A percentile compares a stretch with the other conserved stretches of the same genome.
Evolutionary conservation across 1,140 invertebrate species (phyloP).

Genomic region (Drosophila auraria): DNA sequence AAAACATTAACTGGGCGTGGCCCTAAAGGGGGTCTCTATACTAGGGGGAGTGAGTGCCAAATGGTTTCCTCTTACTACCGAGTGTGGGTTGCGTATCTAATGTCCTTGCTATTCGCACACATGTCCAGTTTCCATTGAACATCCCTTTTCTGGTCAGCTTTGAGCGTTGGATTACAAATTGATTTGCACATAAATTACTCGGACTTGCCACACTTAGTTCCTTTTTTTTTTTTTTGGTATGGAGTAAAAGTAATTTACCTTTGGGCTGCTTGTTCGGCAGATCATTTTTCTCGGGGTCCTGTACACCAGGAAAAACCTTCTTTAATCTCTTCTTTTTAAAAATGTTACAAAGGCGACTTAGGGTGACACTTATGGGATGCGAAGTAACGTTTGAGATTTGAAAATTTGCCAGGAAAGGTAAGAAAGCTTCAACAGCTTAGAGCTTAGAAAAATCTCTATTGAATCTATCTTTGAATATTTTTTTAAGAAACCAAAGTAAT

Average conservation of each 20-base stretch:
- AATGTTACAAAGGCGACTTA: no score
- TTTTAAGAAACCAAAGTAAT: background rate
- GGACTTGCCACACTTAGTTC: constrained; percentile 37
- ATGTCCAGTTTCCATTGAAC: constrained; percentile 25
- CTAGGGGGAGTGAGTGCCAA: constrained; percentile 28
- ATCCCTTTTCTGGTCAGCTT: constrained; percentile 22
- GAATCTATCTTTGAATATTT: background rate
- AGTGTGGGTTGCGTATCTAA: constrained; percentile 36
- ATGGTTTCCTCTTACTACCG: constrained; percentile 23
- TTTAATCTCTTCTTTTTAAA: background rate
- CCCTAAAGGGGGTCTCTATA: background rate
- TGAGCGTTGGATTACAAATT: constrained; percentile 65
- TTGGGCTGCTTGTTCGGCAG: constrained; percentile 5
- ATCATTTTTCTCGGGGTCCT: constrained; percentile 2
- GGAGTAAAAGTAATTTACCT: constrained; percentile 60
- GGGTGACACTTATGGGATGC: no score
- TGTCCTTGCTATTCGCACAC: constrained; percentile 42
- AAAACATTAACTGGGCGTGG: constrained; percentile 79
- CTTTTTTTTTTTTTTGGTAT: constrained; percentile 17
- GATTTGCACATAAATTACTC: constrained; percentile 74
- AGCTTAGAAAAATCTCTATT: background rate
- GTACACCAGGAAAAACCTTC: background rate
- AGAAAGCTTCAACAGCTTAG: no score
- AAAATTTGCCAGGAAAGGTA: no score
- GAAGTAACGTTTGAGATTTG: no score